Evolutionary conservation across 2,113 vertebrate genomes (phyloP), one percentile per base, ranked within the genome.

Genomic region (Geococcyx californianus): DNA sequence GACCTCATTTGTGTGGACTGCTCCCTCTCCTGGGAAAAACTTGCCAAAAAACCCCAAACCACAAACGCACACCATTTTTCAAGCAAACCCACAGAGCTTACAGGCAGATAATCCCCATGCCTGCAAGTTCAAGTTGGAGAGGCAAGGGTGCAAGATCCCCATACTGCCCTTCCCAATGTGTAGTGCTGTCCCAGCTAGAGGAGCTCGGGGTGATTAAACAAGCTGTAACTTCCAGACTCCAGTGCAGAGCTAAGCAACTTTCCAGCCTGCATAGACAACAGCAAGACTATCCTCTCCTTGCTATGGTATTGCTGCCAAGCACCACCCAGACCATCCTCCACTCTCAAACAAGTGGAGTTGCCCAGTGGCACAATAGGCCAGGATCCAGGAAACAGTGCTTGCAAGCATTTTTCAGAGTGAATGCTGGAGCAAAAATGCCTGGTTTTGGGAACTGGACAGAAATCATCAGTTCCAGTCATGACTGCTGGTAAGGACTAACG

Each of bases 1-100:
- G 3, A 7, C 49, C 10, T 42, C 6, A 5, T 23, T 72, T 70
- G 15, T 26, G 45, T 13, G 62, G 36, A 87, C 28, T 93, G 78
- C 90, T 94, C 95, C 82, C 85, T 95, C 94, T 92, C 74, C 82
- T 62, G 94, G 74, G 78, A 31, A 82, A 91, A 78, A 14, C 19
- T 16, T n/a, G 60, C 20, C 7, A 8, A 16, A 54, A 21, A 28
- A 18, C 21, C 21, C 21, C 47, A 49, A 49, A 49, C 21, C 47
- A 20, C 21, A 49, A 49, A 21, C 47, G 21, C 47, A 49, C 47
- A 49, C 7, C 47, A 24, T 49, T 49, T 49, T 58, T 34, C 33
- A 56, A 81, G 45, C 34, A 18, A 29, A 21, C 16, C 17, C 25
- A 3, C 40, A 49, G 63, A 38, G 78, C 31, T 70, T 49, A 7